Evolutionary conservation across 2,113 vertebrate genomes (phyloP).

Genomic region (Ellobius talpinus): DNA sequence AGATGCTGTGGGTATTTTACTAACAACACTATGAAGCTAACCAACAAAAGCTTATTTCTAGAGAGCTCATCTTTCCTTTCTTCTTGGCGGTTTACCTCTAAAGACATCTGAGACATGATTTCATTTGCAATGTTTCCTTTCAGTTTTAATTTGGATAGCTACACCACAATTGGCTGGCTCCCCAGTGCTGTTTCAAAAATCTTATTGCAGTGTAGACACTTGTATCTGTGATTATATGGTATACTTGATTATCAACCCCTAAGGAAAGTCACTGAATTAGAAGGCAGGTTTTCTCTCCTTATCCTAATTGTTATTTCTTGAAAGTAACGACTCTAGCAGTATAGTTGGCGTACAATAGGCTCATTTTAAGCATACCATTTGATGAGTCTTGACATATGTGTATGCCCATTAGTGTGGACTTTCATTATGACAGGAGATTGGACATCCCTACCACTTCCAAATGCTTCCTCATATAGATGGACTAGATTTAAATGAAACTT

Average conservation of each 20-base stretch:
- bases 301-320: conserved; percentile 7
- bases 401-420: not conserved
- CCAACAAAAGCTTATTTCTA: not conserved
- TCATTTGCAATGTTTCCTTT: not conserved
- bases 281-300: not conserved
- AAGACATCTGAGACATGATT: not conserved
- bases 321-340: not conserved
- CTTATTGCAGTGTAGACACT: not conserved
- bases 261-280: not conserved
- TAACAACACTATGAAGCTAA: not conserved
- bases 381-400: not conserved
- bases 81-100: not conserved
- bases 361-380: not conserved
- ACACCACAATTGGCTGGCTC: not conserved
- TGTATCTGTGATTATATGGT: not conserved
- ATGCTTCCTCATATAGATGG: not conserved
- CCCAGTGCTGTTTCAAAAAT: not conserved
- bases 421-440: not conserved
- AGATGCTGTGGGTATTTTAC: not conserved
- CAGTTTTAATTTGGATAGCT: not conserved
- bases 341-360: not conserved
- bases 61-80: not conserved
- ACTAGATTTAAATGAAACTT: conserved; percentile 35
- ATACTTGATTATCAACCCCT: not conserved
- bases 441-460: not conserved